Evolutionary conservation across 2,113 vertebrate species (phyloP), one percentile per base, ranked within the genome.

Genomic region (Beaufortia kweichowensis): DNA sequence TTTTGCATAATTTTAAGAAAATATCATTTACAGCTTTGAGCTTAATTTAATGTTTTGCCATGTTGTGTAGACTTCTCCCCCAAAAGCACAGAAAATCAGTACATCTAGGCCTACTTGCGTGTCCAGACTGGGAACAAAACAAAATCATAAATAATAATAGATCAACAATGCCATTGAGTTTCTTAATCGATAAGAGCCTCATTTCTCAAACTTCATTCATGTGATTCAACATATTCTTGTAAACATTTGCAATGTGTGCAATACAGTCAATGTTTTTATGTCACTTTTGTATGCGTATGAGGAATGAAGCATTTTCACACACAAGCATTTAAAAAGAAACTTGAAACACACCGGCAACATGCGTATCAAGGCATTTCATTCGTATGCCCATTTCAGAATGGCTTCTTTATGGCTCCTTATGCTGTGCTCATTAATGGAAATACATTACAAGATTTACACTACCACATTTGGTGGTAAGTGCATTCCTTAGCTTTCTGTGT

Each of bases 331-430:
- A 55, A 28, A 26, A 26, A 19, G 7, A 75, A 59, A 46, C 7
- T n/a, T 15, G 2, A 4, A 28, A 31, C 29, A 26, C 56, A 35
- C 23, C 61, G 39, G 57, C 69, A 31, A 72, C 77, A 72, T 71
- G 76, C 77, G 64, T 31, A 17, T 41, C 46, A 78, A 50, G 35
- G 77, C 76, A 61, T 71, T 61, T 24, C 9, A 67, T 46, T 67
- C 39, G 26, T 41, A 9, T 46, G 23, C 31, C 57, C 39, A 72
- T 56, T 70, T 56, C 31, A 59, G 24, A 72, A 59, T 46, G 71
- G 57, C 55, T 70, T 21, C 31, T 69, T 69, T 48, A 67, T 67
- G 64, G 43, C 66, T 56, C 67, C 57, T 73, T 73, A 48, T 74
- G 57, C 39, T 61, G 57, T 74, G 76, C 39, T 78, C 29, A 50